phyloP scores from a whole-genome alignment of 2,888 invertebrate species.

The Boloria euphrosyne region DNA sequence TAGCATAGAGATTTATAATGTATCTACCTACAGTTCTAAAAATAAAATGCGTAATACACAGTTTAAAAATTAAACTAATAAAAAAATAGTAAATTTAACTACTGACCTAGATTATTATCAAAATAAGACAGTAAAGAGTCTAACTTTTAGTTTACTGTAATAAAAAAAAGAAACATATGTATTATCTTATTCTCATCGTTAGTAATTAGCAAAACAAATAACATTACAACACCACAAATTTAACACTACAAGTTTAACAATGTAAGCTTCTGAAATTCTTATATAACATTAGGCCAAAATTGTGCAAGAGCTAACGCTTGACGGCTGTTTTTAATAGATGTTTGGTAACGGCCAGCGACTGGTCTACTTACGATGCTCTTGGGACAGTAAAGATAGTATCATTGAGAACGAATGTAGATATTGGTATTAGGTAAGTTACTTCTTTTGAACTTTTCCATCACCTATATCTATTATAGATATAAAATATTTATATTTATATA shows the following conservation, averaged over 20 bases:
- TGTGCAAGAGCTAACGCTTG: slow-evolving; percentile 17
- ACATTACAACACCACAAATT: slow-evolving; percentile 1
- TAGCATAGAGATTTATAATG: too few relatives aligned
- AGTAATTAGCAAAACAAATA: slow-evolving; percentile 21
- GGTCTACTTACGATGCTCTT: slow-evolving; percentile 24
- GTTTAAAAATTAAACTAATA: too few relatives aligned
- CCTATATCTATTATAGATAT: too few relatives aligned
- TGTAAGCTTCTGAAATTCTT: slow-evolving; percentile 16
- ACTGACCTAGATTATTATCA: too few relatives aligned
- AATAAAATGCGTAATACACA: too few relatives aligned
- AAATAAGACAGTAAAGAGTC: background rate
- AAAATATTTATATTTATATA: too few relatives aligned
- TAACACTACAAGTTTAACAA: background rate
- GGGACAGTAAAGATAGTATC: slow-evolving; percentile 1
- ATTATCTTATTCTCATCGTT: slow-evolving; percentile 1
- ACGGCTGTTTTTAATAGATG: slow-evolving; percentile 31
- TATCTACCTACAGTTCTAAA: too few relatives aligned
- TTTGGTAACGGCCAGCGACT: slow-evolving; percentile 34
- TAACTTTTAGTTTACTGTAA: background rate
- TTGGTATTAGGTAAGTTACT: background rate
- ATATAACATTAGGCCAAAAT: slow-evolving; percentile 23
- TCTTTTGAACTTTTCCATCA: too few relatives aligned
- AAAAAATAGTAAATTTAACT: background rate
- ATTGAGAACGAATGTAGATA: slow-evolving; percentile 1
- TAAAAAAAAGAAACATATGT: background rate